These are phyloP conservation scores for Phodopus roborovskii DNA, from an alignment of 2,113 vertebrate genomes.

Conservation along the genomic window DNA sequence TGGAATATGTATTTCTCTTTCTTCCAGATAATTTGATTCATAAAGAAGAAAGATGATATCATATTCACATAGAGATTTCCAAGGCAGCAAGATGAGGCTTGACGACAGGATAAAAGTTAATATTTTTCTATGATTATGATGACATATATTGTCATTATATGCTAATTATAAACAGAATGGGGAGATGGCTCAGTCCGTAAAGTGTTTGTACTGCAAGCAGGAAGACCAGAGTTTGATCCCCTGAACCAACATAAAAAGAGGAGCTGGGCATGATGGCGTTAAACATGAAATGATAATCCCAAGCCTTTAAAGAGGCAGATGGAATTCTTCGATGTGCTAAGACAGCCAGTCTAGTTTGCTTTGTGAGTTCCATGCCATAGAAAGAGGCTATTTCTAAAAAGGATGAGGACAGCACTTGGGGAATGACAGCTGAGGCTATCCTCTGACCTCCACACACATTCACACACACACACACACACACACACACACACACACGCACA, in stretches of 20 bases:
- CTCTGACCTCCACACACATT: background rate
- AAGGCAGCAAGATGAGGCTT: background rate
- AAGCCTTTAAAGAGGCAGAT: background rate
- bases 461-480: too few species aligned
- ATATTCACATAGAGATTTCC: background rate
- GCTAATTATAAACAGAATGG: background rate
- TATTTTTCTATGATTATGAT: background rate
- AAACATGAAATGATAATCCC: background rate
- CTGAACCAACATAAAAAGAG: background rate
- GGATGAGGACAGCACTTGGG: background rate
- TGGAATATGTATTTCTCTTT: constrained; percentile 7
- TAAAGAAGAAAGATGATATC: background rate
- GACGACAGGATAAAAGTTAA: background rate
- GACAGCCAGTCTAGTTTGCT: too few species aligned
- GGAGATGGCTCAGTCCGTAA: background rate
- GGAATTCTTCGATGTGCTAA: background rate
- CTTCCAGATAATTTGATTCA: background rate
- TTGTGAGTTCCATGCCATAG: background rate
- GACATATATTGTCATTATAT: background rate
- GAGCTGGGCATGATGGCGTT: background rate
- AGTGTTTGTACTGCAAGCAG: background rate
- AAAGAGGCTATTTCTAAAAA: background rate
- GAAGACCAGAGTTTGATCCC: background rate
- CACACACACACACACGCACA: background rate
- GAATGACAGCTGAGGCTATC: background rate